Base-by-base conservation (phyloP, 2,797 vertebrate genomes). In the Bovichtus diacanthus region DNA sequence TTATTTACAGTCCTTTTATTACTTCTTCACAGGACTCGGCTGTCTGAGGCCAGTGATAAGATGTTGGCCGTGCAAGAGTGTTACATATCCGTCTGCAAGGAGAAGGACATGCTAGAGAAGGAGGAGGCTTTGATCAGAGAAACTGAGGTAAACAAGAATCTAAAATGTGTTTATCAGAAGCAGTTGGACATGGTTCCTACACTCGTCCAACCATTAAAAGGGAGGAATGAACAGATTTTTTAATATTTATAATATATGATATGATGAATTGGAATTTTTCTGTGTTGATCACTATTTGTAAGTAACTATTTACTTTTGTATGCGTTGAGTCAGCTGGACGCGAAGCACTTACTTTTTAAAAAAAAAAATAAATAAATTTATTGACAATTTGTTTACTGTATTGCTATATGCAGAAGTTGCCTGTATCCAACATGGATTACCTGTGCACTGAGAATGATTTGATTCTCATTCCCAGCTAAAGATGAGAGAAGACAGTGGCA, bases 31-130 rank as follows among this genome's bases (percentile, higher is more conserved):
- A 99, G 97, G 90, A 88, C 87, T 73, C 94, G 95, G 55, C 84
- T 97, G 65, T 93, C 96, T 36, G 96, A 96, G 47, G 80, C 95
- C 74, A 96, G 87, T 54, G 95, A 95, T 80, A 97, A 98, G 89
- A 90, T 98, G 85, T 76, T 89, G 23, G 87, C 89, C 0, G 97
- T 98, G 60, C 97, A 99, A 86, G 97, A 99, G 61, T 97, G 96
- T 83, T 99, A 99, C 90, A 95, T 99, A 11, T 91, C 95, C 15
- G 92, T 99, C 55, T 99, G 98, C 93, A 94, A 84, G 74, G 98
- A 99, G 81, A 99, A 97, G 84, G 95, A 97, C 70, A 46, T 74
- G 36, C 90, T 98, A 21, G 97, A 95, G 70, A 92, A 93, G 7
- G 93, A 93, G 69, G 94, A 96, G 18, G 91, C 90, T 58, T 84